Evolutionary conservation across 2,888 invertebrate species (phyloP), one percentile per base, ranked within the genome.

Genomic region (Hymenopus coronatus): DNA sequence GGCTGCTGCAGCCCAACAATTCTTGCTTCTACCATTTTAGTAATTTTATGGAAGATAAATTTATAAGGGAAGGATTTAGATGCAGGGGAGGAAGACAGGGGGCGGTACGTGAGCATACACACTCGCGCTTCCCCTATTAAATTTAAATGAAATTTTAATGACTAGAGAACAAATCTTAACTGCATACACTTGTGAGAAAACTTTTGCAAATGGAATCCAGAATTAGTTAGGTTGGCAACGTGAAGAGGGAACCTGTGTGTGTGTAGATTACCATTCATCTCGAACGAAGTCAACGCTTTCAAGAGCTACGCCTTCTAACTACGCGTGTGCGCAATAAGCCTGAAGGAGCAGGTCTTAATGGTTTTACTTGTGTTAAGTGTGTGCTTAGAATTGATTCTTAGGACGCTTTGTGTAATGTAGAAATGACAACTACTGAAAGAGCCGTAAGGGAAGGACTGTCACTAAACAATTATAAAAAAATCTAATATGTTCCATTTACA

Each of bases 111-210:
- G 82, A 82, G 70, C 15, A 83, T 2, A 84, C 28, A 85, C 46
- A 82, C 40, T 40, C 12, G 40, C 12, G 12, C 40, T 40, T 15
- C 28, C 83, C 88, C 90, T 89, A 89, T 90, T 90, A 90, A 90
- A 90, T 89, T 89, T 89, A 90, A 90, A 90, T 90, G 89, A 90
- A 90, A 90, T 90, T 90, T 90, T 90, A 90, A 90, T 90, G 90
- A 89, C 84, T 87, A 84, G 87, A 82, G 83, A 83, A 85, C 85
- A 82, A 82, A 88, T 83, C 83, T 88, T 83, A 82, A 46, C 20
- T 82, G 54, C 54, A 70, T 70, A 70, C 15, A 70, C 54, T 70
- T 70, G 20, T 81, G 89, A 28, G 86, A 9, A 87, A 88, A 89
- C 88, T 89, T 70, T 70, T 89, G 89, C 88, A 89, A 89, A 89